Conservation (phyloP, 2,888 invertebrate genomes). For the Philereme transversata region DNA sequence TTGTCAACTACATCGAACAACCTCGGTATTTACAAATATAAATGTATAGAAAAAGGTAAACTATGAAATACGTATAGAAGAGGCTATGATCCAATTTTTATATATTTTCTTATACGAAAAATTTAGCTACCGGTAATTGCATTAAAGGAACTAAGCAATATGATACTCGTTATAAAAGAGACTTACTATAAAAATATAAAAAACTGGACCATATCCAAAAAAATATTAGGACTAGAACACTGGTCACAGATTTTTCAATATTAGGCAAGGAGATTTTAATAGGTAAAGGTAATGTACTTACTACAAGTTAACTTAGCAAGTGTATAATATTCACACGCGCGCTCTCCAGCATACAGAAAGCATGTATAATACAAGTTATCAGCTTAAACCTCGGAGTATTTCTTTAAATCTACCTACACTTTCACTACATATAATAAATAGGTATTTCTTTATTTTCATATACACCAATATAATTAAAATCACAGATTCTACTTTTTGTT, state of each 20-base stretch:
- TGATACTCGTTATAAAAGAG: conserved; percentile 33
- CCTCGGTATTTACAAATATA: conserved; percentile 62
- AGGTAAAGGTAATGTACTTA: conserved; percentile 46
- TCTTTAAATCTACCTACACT: conserved; percentile 55
- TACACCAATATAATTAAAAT: conserved; percentile 66
- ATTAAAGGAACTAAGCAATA: conserved; percentile 14
- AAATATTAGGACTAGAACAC: conserved; percentile 75
- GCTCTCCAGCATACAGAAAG: conserved; percentile 51
- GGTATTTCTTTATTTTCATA: conserved; percentile 43
- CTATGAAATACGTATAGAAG: conserved; percentile 52
- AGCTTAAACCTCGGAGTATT: conserved; percentile 71
- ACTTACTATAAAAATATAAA: conserved; percentile 42
- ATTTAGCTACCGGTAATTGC: conserved; percentile 41
- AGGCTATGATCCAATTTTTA: conserved; percentile 53
- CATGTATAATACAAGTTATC: conserved; percentile 59
- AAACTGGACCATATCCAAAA: conserved; percentile 55
- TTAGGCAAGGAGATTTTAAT: conserved; percentile 69
- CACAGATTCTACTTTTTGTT: conserved; percentile 77
- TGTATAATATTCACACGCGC: conserved; percentile 47
- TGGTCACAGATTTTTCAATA: conserved; percentile 70
- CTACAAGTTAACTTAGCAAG: conserved; percentile 45
- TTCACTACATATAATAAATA: conserved; percentile 60
- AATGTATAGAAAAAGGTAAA: conserved; percentile 55
- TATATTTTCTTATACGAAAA: conserved; percentile 31
- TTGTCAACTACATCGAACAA: conserved; percentile 50